Evolutionary conservation across 2,888 invertebrate genomes (phyloP), one percentile per base, ranked within the genome.

Genomic region (Andrena flavipes): DNA sequence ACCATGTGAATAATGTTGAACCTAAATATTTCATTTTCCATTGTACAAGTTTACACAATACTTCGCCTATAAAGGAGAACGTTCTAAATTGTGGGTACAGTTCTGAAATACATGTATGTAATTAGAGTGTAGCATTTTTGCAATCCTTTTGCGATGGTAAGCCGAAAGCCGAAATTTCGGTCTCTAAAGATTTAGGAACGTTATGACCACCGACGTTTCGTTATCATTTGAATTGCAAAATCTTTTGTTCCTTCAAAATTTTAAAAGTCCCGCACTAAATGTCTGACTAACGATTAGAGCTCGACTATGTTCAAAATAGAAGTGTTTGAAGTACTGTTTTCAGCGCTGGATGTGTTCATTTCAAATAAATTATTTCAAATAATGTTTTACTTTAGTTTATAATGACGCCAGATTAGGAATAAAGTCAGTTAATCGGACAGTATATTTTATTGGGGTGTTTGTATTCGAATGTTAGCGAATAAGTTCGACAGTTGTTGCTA

Each of bases 61-160:
- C 62, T 48, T 42, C 51, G 68, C 56, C 30, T 51, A 59, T 64
- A 72, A 63, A 73, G 56, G 23, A 42, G 1, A 59, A 73, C 56
- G 13, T 65, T 80, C 65, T 64, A 49, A 79, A 82, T 80, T 87
- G 75, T 81, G 72, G 75, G 73, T 84, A 85, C 74, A 85, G 74
- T 76, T 77, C 67, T 76, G 81, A 87, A 87, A 87, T 87, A 87
- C 84, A 87, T 68, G 77, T 65, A 85, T 87, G 67, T 80, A 74
- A 83, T 73, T 76, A 60, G 7, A 71, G 29, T 54, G 68, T 71
- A 62, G 74, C 65, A 68, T 77, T 75, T 70, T 65, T 80, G 33
- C 59, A 63, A 76, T 68, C 83, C 80, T 71, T 71, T 48, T 72
- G 63, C 29, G 33, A 35, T 10, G 23, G 62, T 63, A 10, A n/a